Conservation (phyloP, 1,140 invertebrate species). For the Holotrichia oblita region DNA sequence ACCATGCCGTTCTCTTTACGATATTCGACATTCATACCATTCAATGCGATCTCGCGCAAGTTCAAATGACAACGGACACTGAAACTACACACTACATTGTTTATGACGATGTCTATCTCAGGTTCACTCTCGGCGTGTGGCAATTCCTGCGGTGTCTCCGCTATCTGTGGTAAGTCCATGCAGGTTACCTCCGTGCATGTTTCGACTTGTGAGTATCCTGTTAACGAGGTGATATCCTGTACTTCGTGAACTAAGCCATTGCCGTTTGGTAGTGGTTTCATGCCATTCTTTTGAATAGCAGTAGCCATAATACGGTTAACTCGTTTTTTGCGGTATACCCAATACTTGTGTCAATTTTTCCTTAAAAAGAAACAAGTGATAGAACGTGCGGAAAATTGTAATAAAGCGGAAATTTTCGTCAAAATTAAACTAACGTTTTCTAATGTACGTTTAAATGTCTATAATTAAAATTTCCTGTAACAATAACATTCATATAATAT, state of each 20-base stretch:
- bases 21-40: conserved; percentile 94
- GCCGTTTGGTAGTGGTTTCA: conserved; percentile 71
- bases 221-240: conserved; percentile 48
- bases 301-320: conserved; percentile 68
- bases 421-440: neutral
- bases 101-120: conserved; percentile 94
- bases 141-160: conserved; percentile 44
- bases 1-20: conserved; percentile 96
- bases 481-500: conserved; percentile 5
- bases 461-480: conserved; percentile 7
- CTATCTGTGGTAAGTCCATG: neutral
- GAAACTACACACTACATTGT: conserved; percentile 99
- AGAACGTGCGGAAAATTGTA: neutral
- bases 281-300: conserved; percentile 77
- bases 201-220: conserved; percentile 56
- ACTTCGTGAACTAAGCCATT: conserved; percentile 64
- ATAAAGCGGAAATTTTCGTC: neutral
- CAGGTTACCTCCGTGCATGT: conserved; percentile 47
- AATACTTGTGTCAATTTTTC: conserved; percentile 39
- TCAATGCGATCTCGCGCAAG: conserved; percentile 91
- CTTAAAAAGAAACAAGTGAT: conserved; percentile 32
- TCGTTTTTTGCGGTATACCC: neutral
- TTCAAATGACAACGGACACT: conserved; percentile 97
- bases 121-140: conserved; percentile 62
- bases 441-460: neutral